These are phyloP conservation scores for Anoplolepis gracilipes DNA, from an alignment of 1,140 invertebrate species.

Conservation along the genomic window DNA sequence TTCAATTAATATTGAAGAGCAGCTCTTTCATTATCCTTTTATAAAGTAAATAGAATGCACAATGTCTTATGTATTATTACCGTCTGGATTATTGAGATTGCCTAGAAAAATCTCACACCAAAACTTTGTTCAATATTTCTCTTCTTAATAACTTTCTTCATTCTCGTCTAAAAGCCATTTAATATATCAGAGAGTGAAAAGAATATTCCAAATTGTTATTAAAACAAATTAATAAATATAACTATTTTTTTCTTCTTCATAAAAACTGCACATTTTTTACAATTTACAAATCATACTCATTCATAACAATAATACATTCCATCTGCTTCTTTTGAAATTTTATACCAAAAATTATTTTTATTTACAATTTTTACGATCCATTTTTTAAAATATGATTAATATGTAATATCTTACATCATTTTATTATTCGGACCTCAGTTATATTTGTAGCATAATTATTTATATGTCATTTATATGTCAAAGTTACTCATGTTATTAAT, in stretches of 20 bases:
- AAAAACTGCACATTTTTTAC: not conserved
- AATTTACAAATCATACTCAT: not conserved
- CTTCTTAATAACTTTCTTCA: not conserved
- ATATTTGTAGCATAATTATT: slow-evolving; percentile 1
- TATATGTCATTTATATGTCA: not conserved
- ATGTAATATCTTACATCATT: not conserved
- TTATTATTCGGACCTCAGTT: slow-evolving; percentile 17
- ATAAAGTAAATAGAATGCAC: not conserved
- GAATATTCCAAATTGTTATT: not conserved
- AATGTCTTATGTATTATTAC: not conserved
- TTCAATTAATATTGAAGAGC: slow-evolving; percentile 1
- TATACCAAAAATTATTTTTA: not conserved
- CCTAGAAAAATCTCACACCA: not conserved
- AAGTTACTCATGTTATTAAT: not conserved
- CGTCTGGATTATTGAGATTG: not conserved
- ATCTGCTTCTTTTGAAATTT: not conserved
- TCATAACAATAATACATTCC: slow-evolving; percentile 2
- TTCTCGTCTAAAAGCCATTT: not conserved
- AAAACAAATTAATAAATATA: not conserved
- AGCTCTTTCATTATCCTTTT: not conserved
- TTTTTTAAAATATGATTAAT: not conserved
- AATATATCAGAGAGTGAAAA: not conserved
- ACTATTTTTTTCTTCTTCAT: not conserved
- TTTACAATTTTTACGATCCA: not conserved
- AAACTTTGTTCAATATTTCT: not conserved